Conservation (phyloP, 2,888 invertebrate species). For the Agrotis ipsilon region DNA sequence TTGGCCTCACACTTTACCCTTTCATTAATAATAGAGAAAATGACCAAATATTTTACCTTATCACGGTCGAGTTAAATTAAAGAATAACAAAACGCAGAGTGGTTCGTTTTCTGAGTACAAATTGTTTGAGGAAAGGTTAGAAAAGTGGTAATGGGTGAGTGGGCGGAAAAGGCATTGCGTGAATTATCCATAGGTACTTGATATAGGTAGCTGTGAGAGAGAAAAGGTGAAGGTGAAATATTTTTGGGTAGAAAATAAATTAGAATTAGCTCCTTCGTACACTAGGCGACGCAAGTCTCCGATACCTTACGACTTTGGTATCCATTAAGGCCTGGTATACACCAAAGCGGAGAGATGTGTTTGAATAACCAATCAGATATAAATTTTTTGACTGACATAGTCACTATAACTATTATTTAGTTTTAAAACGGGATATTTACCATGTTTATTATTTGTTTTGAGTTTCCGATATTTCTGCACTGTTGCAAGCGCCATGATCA, state of each 20-base stretch:
- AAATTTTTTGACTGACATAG: too few relatives aligned
- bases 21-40: not conserved
- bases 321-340: too few relatives aligned
- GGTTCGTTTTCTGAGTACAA: slow-evolving; percentile 5
- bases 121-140: slow-evolving; percentile 12
- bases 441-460: too few relatives aligned
- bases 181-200: slow-evolving; percentile 25
- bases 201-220: not conserved
- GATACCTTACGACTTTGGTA: too few relatives aligned
- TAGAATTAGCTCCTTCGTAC: too few relatives aligned
- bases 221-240: slow-evolving; percentile 2
- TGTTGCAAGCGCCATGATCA: too few relatives aligned
- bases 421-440: too few relatives aligned
- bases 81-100: slow-evolving; percentile 26
- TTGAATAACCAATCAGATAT: too few relatives aligned
- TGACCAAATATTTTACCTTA: not conserved
- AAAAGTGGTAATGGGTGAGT: slow-evolving; percentile 3
- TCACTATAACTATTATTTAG: too few relatives aligned
- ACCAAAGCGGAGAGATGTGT: too few relatives aligned
- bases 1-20: not conserved
- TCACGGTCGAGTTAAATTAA: slow-evolving; percentile 12
- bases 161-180: slow-evolving; percentile 26
- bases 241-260: not conserved
- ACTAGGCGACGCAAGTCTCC: too few relatives aligned
- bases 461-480: too few relatives aligned